Evolutionary conservation across 1,140 invertebrate genomes (phyloP), one percentile per base, ranked within the genome.

Genomic region (Diorhabda elongata): DNA sequence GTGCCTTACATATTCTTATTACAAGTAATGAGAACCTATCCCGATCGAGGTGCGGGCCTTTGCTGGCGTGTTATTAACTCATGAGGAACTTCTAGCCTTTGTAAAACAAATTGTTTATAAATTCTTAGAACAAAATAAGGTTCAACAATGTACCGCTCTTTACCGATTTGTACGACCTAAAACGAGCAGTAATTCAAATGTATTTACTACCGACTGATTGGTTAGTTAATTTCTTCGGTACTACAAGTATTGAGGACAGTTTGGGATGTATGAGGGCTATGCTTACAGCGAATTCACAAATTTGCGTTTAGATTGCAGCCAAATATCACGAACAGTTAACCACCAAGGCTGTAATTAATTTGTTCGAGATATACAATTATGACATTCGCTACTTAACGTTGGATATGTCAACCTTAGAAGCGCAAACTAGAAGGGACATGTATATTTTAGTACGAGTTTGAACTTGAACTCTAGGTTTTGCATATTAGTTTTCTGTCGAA

Each of bases 311-410:
- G 82, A 98, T 99, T 68, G 98, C 98, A 2, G 99, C 96, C 3
- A 99, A 99, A 82, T 99, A 99, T 83, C 97, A 99, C 78, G 98
- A 99, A 80, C 97, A 99, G 80, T 84, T 99, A 8, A 96, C 94
- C 3, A 99, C 97, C 2, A 96, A 97, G 81, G 88, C 94, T 3
- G 84, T 99, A 9, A 99, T 99, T 76, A 98, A 99, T 84, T 83
- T 99, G 41, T 99, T 99, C 80, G 98, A 99, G 82, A 96, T 95
- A 62, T 99, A 99, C 85, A 99, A 99, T 84, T 97, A 94, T 72
- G 99, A 97, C 81, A 98, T 99, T 82, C 98, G 97, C 4, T 47
- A 69, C 6, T 52, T 52, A 26, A 26, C 26, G 26, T 26, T 26
- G 26, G 26, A 26, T 26, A 26, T 1, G 26, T 1, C 26, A 26